Conservation (phyloP, 2,113 vertebrate species). For the Oreotrochilus melanogaster region DNA sequence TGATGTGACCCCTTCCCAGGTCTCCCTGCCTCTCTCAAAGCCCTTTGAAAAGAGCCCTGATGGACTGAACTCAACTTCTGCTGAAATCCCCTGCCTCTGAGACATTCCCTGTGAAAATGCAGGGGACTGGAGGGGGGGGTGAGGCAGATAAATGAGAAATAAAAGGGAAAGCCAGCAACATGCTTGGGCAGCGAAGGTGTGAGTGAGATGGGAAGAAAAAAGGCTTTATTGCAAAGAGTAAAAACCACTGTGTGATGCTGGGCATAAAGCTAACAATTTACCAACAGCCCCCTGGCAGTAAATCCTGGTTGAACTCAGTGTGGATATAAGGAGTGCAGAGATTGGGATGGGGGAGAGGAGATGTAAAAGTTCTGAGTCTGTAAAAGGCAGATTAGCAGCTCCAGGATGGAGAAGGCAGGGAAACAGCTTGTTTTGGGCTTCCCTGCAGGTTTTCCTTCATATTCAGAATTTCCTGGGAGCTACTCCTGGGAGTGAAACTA, state of each 20-base stretch:
- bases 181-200: neutral
- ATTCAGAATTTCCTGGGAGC: neutral
- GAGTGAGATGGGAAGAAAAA: neutral
- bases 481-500: neutral
- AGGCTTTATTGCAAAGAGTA: neutral
- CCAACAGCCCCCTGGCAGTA: rapidly evolving
- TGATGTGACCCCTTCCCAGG: slow-evolving; percentile 51
- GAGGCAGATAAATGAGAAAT: slow-evolving; percentile 34
- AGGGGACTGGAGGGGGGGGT: neutral
- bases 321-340: neutral
- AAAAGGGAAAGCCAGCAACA: neutral
- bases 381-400: neutral
- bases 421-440: neutral
- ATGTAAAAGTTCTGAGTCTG: rapidly evolving
- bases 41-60: slow-evolving; percentile 56
- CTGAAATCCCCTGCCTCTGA: slow-evolving; percentile 18
- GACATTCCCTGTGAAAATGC: slow-evolving; percentile 24
- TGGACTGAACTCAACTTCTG: slow-evolving; percentile 48
- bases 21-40: slow-evolving; percentile 35
- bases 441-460: rapidly evolving
- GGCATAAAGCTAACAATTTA: neutral
- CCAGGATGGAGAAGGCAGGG: neutral
- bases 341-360: neutral
- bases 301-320: neutral
- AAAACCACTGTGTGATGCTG: neutral